A percentile compares a stretch with the other conserved stretches of the same genome.
phyloP scores from a whole-genome alignment of 2,113 vertebrate species.

The Bostrychus sinensis region DNA sequence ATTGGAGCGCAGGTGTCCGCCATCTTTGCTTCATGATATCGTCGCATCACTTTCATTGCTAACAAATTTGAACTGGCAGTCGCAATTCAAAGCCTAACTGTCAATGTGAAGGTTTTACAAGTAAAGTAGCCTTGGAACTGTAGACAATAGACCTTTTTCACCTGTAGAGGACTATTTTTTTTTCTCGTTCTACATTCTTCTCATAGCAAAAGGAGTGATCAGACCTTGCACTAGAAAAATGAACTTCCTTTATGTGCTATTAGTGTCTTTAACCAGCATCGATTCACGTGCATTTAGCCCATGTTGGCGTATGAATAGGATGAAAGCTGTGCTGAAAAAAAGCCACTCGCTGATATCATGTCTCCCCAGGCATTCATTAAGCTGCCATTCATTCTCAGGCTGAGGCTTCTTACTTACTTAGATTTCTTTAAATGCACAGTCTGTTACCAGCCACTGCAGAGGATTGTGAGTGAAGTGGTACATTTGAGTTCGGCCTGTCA shows the following conservation, averaged over 20 bases:
- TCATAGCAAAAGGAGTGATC: constrained; percentile 47
- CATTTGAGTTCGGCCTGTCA: constrained; percentile 31
- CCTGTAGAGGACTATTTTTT: constrained; percentile 36
- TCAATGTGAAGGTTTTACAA: constrained; percentile 34
- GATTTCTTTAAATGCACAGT: constrained; percentile 49
- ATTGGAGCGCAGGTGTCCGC: constrained; percentile 53
- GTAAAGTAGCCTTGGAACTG: constrained; percentile 39
- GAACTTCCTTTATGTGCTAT: constrained; percentile 53
- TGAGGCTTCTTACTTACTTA: constrained; percentile 42
- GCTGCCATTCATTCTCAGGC: constrained; percentile 38
- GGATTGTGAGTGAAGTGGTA: constrained; percentile 18
- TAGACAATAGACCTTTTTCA: constrained; percentile 38
- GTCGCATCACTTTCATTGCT: constrained; percentile 34
- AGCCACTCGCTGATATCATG: constrained; percentile 54
- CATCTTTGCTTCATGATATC: constrained; percentile 43
- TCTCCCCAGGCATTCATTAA: constrained; percentile 49
- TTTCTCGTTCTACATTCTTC: constrained; percentile 36
- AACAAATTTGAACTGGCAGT: constrained; percentile 27
- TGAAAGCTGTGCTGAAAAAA: constrained; percentile 45
- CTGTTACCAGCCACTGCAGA: constrained; percentile 14
- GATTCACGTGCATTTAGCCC: constrained; percentile 62
- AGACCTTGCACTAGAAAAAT: constrained; percentile 47
- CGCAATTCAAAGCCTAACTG: constrained; percentile 20
- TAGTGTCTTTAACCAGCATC: constrained; percentile 62
- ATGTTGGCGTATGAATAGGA: constrained; percentile 51